These are phyloP conservation scores for Callosobruchus maculatus DNA, from an alignment of 2,888 invertebrate genomes.

Conservation along the genomic window DNA sequence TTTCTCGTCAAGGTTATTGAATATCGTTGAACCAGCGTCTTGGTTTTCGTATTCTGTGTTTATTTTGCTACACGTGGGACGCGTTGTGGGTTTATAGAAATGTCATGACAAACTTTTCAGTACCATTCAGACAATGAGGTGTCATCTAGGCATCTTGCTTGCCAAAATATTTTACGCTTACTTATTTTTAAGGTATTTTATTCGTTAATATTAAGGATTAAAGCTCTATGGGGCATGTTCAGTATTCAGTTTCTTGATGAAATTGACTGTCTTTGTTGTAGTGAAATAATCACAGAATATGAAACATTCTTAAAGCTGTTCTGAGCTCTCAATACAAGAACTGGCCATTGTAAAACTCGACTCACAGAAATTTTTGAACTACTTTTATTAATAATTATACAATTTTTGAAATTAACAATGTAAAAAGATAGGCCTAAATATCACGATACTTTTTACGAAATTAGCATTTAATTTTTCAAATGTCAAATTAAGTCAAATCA, in stretches of 20 bases:
- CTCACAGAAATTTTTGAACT: too few species aligned
- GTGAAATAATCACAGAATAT: neutral
- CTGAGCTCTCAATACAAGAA: neutral
- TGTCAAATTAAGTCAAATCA: too few species aligned
- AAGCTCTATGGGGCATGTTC: too few species aligned
- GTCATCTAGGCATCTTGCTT: neutral
- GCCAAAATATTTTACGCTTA: neutral
- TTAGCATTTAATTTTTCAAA: too few species aligned
- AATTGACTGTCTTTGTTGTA: neutral
- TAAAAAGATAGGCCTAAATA: too few species aligned
- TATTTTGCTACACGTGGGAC: neutral
- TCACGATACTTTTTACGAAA: too few species aligned
- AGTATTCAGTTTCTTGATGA: too few species aligned
- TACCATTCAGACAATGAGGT: too few species aligned
- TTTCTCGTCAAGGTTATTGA: slow-evolving; percentile 10
- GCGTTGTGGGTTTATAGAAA: neutral
- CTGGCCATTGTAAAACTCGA: too few species aligned
- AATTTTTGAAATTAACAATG: too few species aligned
- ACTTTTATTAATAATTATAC: neutral
- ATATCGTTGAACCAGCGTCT: slow-evolving; percentile 3
- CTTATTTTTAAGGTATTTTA: neutral
- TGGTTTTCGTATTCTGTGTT: slow-evolving; percentile 2
- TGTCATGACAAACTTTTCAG: neutral
- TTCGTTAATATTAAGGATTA: neutral
- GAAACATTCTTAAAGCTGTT: neutral